Conservation (phyloP, 35 echinoderm and acorn worm genomes). For the Heliocidaris tuberculata region DNA sequence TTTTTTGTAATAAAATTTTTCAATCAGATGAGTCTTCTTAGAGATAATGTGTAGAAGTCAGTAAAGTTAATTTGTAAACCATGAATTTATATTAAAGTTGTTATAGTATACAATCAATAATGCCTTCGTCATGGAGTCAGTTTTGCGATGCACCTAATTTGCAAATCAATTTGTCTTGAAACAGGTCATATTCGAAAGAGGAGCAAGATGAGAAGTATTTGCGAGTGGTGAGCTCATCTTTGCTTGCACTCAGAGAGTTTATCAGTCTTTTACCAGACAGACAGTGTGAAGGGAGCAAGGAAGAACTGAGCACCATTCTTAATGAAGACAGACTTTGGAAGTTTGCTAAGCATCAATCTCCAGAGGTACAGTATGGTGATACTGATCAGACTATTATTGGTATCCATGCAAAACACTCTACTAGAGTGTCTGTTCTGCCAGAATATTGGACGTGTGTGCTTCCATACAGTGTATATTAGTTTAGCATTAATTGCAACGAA, state of each 20-base stretch:
- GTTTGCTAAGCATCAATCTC: constrained; percentile 72
- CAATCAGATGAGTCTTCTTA: too few species aligned
- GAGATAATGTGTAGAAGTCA: too few species aligned
- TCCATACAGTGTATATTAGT: background rate
- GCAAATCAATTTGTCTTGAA: background rate
- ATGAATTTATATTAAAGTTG: too few species aligned
- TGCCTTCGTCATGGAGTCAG: too few species aligned
- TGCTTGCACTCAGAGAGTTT: constrained; percentile 66
- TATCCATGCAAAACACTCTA: too few species aligned
- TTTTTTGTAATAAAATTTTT: too few species aligned
- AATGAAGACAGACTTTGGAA: constrained; percentile 86
- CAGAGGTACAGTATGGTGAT: constrained; percentile 59
- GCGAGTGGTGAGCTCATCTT: constrained; percentile 63
- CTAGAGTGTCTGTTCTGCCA: background rate
- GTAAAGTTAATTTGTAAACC: too few species aligned
- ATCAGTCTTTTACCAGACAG: constrained; percentile 60
- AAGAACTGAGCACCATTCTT: constrained; percentile 56
- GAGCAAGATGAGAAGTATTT: constrained; percentile 85
- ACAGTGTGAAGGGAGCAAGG: constrained; percentile 21
- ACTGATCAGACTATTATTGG: too few species aligned
- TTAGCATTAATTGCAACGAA: too few species aligned
- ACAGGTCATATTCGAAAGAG: constrained; percentile 69
- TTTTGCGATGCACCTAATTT: too few species aligned
- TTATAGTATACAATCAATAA: too few species aligned
- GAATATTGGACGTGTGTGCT: background rate